Evolutionary conservation across 2,113 vertebrate genomes (phyloP), one percentile per base, ranked within the genome.

Genomic region (Mustelus asterias): DNA sequence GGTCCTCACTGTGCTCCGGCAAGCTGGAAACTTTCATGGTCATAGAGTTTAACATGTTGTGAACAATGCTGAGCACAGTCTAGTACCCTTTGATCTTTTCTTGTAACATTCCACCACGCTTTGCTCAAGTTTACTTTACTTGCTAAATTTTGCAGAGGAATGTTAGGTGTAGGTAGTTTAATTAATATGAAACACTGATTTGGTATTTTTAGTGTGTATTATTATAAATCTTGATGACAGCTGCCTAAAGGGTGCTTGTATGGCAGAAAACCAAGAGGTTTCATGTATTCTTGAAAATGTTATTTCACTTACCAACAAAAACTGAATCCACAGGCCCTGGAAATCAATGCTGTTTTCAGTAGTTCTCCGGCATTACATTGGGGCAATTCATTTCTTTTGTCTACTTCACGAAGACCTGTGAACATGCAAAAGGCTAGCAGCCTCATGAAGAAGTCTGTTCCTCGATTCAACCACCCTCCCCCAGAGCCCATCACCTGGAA

Each of bases 221-320:
- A 58, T 58, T 26, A 58, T 89, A 89, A 90, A 90, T 90, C 26
- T 90, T 90, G 48, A 90, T 33, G 88, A 60, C 88, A 90, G 54
- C 54, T 9, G 29, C 26, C 26, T 60, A 26, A 90, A 90, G 54
- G 24, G 1, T 90, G 54, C 10, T 90, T 90, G 29, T 58, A 54
- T 60, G 48, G 10, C 54, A 58, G 26, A 90, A 90, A 90, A 54
- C 16, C 88, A 54, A 29, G 48, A 24, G 54, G 26, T 60, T 54
- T 54, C 8, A 88, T 58, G 24, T 20, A 86, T 48, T 88, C 48
- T 58, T 33, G 54, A 33, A 60, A 90, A 5, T 16, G 33, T 90
- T 90, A 58, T 60, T 90, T 90, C 33, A 13, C 13, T 90, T 90
- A 2, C 54, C 54, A 26, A 60, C 54, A n/a, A 29, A 90, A 6